Evolutionary conservation across 2,113 vertebrate species (phyloP).

Genomic region (Chinchilla lanigera): DNA sequence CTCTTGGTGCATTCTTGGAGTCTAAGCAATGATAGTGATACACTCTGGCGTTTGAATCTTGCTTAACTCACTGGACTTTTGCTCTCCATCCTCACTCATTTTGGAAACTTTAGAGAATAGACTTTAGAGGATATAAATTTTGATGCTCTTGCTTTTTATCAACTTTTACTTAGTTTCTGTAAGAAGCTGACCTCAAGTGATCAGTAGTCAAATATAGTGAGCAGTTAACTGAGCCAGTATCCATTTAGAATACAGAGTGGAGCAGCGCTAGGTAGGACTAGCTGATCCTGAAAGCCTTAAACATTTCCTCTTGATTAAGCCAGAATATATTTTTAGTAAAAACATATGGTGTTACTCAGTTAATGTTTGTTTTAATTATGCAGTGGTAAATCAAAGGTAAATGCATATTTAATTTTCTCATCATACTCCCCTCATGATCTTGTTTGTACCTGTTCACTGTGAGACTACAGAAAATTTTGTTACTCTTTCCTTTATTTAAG

Average conservation of each 20-base stretch:
- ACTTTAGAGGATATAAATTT: too few relatives aligned
- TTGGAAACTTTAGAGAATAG: background rate
- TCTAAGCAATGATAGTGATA: background rate
- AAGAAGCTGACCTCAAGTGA: background rate
- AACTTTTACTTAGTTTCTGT: background rate
- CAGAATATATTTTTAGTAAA: conserved; percentile 28
- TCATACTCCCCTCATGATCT: background rate
- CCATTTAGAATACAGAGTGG: background rate
- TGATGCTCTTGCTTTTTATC: background rate
- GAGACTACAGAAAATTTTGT: background rate
- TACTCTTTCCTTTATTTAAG: background rate
- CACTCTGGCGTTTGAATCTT: background rate
- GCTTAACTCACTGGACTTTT: background rate
- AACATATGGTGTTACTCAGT: conserved; percentile 5
- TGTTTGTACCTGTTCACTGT: background rate
- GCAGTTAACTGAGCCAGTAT: background rate
- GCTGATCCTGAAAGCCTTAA: background rate
- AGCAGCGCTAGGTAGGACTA: background rate
- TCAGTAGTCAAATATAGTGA: background rate
- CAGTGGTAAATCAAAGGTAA: conserved; percentile 15
- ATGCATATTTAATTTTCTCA: background rate
- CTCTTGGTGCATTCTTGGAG: too few relatives aligned
- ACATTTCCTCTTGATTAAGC: conserved; percentile 3
- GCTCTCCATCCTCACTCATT: background rate
- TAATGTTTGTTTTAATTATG: background rate